Conservation (phyloP, 2,797 vertebrate species). For the Varecia variegata region DNA sequence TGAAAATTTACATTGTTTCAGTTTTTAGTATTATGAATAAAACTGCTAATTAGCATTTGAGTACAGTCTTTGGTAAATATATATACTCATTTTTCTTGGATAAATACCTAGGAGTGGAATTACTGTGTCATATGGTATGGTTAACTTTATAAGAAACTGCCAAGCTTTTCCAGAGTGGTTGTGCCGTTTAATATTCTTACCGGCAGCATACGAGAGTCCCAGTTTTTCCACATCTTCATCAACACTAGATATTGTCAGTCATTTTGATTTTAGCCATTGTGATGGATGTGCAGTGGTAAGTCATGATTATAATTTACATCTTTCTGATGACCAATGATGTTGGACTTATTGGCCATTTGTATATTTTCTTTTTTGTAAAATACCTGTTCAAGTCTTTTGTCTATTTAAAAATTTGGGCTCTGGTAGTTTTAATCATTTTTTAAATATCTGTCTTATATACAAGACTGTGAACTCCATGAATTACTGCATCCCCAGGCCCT, state of each 20-base stretch:
- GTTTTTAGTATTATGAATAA: background rate
- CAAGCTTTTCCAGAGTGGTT: background rate
- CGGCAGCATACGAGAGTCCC: background rate
- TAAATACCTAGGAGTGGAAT: background rate
- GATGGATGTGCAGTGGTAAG: background rate
- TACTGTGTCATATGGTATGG: background rate
- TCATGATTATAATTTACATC: conserved; percentile 26
- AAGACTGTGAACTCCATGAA: background rate
- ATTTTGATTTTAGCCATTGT: background rate
- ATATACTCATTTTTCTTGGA: background rate
- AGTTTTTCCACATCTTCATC: background rate
- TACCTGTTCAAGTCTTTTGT: conserved; percentile 16
- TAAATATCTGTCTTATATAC: background rate
- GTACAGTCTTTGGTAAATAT: background rate
- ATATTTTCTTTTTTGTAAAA: conserved; percentile 20
- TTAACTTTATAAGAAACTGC: background rate
- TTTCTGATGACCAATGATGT: background rate
- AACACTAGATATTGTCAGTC: background rate
- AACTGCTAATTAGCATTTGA: background rate
- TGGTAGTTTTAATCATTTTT: conserved; percentile 14
- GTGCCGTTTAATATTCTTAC: background rate
- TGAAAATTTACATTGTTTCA: background rate
- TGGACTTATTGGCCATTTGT: background rate
- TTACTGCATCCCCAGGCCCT: background rate
- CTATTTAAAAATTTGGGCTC: background rate